Conservation (phyloP, 2,113 vertebrate genomes). For the Chaetops frenatus region DNA sequence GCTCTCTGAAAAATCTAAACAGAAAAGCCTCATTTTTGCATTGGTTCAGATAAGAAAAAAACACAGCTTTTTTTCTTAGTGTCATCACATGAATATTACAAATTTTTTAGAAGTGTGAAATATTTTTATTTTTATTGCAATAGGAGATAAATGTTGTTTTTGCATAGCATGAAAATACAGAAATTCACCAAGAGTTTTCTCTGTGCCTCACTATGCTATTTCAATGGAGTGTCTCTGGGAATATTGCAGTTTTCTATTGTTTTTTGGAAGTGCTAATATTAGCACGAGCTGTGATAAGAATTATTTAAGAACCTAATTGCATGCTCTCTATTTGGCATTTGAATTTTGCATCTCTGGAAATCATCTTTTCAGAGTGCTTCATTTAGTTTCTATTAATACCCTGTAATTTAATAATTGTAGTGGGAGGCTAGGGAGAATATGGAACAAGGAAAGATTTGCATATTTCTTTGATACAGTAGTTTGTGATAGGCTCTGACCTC, state of each 20-base stretch:
- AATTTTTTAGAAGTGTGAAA: conserved; percentile 7
- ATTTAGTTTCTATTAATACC: conserved; percentile 73
- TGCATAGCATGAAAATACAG: neutral
- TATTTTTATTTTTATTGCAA: neutral
- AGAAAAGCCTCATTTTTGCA: neutral
- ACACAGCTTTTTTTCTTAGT: neutral
- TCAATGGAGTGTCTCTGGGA: conserved; percentile 55
- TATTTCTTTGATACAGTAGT: conserved; percentile 50
- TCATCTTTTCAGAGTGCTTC: conserved; percentile 62
- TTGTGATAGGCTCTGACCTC: conserved; percentile 31
- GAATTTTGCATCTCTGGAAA: conserved; percentile 62
- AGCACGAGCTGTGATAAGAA: conserved; percentile 75
- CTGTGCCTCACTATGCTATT: neutral
- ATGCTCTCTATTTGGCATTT: conserved; percentile 66
- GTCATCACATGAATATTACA: conserved; percentile 34
- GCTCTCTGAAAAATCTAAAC: conserved; percentile 1
- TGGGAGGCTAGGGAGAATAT: conserved; percentile 39
- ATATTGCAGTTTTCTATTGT: conserved; percentile 65
- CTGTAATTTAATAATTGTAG: conserved; percentile 74
- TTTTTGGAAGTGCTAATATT: conserved; percentile 71
- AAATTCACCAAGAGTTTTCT: neutral
- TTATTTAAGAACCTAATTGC: conserved; percentile 75
- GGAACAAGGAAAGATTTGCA: conserved; percentile 56
- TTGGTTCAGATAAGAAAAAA: neutral
- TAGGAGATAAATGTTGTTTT: neutral